Base-by-base conservation (phyloP, 2,797 vertebrate species). In the Pygocentrus nattereri region DNA sequence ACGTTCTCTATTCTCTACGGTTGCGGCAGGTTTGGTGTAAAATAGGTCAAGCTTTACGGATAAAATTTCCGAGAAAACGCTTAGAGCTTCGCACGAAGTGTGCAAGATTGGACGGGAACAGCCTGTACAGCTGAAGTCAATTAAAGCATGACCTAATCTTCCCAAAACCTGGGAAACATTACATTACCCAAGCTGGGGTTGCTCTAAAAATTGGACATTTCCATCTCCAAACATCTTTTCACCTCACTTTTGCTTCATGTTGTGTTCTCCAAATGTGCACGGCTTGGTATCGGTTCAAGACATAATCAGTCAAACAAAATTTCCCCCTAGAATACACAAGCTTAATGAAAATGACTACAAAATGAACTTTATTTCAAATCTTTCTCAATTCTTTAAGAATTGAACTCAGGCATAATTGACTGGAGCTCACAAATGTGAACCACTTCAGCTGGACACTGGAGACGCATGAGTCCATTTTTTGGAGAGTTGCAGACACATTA, bases 91-190 rank as follows among this genome's bases (percentile, higher is more conserved):
- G 52, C 13, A 74, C 50, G n/a, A 62, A 78, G 25, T 25, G n/a
- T 67, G 23, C 34, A 13, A 65, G 79, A 75, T 18, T 52, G n/a
- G 23, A 65, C 27, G 27, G 70, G n/a, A 70, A 34, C 49, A 30
- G 72, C 41, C 23, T 49, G 23, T 79, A 23, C 38, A 62, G 18
- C 69, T 80, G 25, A 74, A 10, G 72, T 65, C 61, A 30, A 67
- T 77, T 81, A 65, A 71, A 73, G 34, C 65, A 87, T 61, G 76
- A 85, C 30, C 81, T 83, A 79, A 73, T 34, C 76, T 49, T 73
- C 47, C 23, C 69, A n/a, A 82, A 82, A 74, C 44, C 34, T 75
- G 52, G 67, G 34, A 76, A 75, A 74, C 67, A 38, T 76, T 74
- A 74, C 49, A 78, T 74, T 25, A 74, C 73, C 72, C 10, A 69